Conservation (phyloP, 2,113 vertebrate genomes). For the Scolopax mira region DNA sequence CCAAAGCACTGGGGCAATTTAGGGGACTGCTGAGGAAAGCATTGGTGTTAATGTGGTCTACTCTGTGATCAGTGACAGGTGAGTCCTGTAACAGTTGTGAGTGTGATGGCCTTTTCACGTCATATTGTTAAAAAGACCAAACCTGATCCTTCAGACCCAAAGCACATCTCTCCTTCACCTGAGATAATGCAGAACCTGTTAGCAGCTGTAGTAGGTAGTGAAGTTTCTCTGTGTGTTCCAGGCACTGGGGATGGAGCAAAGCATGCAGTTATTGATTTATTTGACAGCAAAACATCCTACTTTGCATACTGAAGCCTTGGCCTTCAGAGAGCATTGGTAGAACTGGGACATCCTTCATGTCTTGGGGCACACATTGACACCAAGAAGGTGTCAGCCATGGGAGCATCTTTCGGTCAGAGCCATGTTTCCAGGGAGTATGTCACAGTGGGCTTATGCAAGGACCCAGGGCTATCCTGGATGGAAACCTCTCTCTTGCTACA, state of each 20-base stretch:
- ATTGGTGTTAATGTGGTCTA: not conserved
- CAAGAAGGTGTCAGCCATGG: not conserved
- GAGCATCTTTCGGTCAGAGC: not conserved
- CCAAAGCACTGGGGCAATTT: not conserved
- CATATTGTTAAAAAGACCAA: not conserved
- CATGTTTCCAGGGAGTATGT: fast-evolving
- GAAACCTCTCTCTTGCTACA: fast-evolving
- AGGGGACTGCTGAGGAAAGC: not conserved
- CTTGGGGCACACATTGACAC: not conserved
- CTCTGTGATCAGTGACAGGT: not conserved
- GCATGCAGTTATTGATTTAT: not conserved
- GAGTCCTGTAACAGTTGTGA: not conserved
- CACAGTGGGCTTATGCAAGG: not conserved
- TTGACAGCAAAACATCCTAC: not conserved
- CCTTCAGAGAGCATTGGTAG: not conserved
- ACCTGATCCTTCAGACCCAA: not conserved
- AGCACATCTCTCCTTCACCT: not conserved
- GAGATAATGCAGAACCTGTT: not conserved
- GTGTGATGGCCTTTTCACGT: not conserved
- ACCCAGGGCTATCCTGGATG: not conserved
- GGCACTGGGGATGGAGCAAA: not conserved
- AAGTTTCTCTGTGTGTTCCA: not conserved
- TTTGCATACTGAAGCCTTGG: not conserved
- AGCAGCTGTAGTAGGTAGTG: not conserved
- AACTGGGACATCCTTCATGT: not conserved